These are phyloP conservation scores for Babylonia areolata DNA, from an alignment of 1,140 invertebrate species.

Conservation along the genomic window DNA sequence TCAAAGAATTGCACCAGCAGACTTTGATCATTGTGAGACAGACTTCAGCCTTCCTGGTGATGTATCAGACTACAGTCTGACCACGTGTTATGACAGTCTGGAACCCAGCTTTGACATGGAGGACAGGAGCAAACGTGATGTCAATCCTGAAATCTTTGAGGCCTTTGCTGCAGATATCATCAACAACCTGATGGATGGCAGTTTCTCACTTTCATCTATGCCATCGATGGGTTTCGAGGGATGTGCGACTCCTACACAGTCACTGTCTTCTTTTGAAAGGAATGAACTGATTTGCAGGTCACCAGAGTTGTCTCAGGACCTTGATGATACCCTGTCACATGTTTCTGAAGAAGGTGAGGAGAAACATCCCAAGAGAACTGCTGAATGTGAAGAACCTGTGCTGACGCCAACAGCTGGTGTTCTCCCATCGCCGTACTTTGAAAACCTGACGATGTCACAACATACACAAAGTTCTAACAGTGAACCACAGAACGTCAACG, in stretches of 20 bases:
- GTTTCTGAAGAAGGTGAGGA: background rate
- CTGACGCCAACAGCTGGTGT: background rate
- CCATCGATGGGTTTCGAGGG: background rate
- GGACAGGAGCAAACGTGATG: background rate
- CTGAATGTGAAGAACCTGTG: background rate
- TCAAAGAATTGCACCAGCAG: background rate
- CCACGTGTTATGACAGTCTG: background rate
- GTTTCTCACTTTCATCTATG: background rate
- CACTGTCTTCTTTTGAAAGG: slow-evolving; percentile 8
- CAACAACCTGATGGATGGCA: background rate
- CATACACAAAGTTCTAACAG: background rate
- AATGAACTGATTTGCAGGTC: background rate
- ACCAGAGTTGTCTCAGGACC: background rate
- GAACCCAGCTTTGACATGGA: background rate
- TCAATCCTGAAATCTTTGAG: background rate
- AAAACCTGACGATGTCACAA: background rate
- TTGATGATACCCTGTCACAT: background rate
- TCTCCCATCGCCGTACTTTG: background rate
- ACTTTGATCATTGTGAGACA: background rate
- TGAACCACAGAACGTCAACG: background rate
- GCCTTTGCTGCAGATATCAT: background rate
- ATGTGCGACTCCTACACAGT: background rate
- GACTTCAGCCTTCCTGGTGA: background rate
- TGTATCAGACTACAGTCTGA: background rate
- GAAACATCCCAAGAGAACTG: background rate